phyloP scores from a whole-genome alignment of 2,888 invertebrate genomes.

The Philaethria dido region DNA sequence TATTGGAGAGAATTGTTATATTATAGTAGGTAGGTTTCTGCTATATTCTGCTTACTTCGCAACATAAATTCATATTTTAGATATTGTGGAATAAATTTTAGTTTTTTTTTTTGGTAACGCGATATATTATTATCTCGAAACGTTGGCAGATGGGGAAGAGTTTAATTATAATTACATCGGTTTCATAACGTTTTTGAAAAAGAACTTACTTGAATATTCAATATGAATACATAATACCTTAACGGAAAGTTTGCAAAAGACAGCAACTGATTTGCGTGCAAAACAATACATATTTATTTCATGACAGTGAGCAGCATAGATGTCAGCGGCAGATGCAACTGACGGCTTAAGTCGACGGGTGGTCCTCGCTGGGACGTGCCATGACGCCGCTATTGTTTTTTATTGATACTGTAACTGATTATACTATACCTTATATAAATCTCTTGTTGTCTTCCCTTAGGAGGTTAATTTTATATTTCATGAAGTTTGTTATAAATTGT shows the following conservation, averaged over 20 bases:
- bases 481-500: too few species aligned
- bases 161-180: too few species aligned
- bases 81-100: background rate
- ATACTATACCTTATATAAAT: conserved; percentile 18
- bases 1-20: conserved; percentile 8
- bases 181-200: background rate
- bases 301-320: conserved; percentile 60
- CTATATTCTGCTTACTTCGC: background rate
- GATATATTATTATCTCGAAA: too few species aligned
- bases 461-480: background rate
- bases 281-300: conserved; percentile 53
- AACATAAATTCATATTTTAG: background rate
- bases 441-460: background rate
- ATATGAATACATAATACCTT: conserved; percentile 12
- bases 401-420: conserved; percentile 36
- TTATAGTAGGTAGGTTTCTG: background rate
- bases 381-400: conserved; percentile 40
- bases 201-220: background rate
- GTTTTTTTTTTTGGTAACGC: too few species aligned
- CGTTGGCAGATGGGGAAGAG: background rate
- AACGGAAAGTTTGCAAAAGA: conserved; percentile 32
- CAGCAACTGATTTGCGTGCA: conserved; percentile 45
- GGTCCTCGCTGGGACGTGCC: conserved; percentile 42
- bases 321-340: conserved; percentile 59
- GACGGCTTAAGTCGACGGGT: conserved; percentile 42